Conservation (phyloP, 1,140 invertebrate species). For the Asbolus verrucosus region DNA sequence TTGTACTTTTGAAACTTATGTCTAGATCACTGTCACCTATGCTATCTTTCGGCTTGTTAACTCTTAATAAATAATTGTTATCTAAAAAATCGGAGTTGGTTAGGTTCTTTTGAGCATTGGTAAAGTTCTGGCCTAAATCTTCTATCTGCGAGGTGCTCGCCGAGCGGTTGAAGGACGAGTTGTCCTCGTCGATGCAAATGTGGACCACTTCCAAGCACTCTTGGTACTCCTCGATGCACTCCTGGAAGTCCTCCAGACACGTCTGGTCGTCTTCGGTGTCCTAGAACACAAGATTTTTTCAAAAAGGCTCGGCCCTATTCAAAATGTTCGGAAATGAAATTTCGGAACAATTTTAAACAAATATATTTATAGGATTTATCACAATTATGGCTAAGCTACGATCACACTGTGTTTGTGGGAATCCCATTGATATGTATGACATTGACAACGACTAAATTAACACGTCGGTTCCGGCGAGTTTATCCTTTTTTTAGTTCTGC, state of each 20-base stretch:
- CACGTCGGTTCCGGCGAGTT: background rate
- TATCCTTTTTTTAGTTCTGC: slow-evolving; percentile 29
- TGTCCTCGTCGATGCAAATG: slow-evolving; percentile 68
- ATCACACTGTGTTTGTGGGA: slow-evolving; percentile 40
- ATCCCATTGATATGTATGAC: slow-evolving; percentile 41
- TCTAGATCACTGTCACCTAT: slow-evolving; percentile 58
- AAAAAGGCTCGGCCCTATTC: too few species aligned
- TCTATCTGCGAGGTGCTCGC: slow-evolving; percentile 56
- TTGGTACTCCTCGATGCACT: slow-evolving; percentile 73
- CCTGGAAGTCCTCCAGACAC: slow-evolving; percentile 72
- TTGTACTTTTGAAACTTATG: slow-evolving; percentile 59
- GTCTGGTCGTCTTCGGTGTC: slow-evolving; percentile 70
- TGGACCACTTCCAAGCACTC: slow-evolving; percentile 71
- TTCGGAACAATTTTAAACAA: slow-evolving; percentile 8
- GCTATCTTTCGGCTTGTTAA: slow-evolving; percentile 45
- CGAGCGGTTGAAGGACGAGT: slow-evolving; percentile 56
- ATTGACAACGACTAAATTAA: slow-evolving; percentile 9
- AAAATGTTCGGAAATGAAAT: too few species aligned
- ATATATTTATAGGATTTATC: slow-evolving; percentile 14
- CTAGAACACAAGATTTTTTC: too few species aligned
- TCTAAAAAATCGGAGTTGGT: slow-evolving; percentile 50
- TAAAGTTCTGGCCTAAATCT: slow-evolving; percentile 55
- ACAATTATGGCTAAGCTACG: slow-evolving; percentile 17
- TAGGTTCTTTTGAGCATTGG: slow-evolving; percentile 44
- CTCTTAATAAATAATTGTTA: slow-evolving; percentile 50